Evolutionary conservation across 2,797 vertebrate genomes (phyloP).

Genomic region (Denticeps clupeoides): DNA sequence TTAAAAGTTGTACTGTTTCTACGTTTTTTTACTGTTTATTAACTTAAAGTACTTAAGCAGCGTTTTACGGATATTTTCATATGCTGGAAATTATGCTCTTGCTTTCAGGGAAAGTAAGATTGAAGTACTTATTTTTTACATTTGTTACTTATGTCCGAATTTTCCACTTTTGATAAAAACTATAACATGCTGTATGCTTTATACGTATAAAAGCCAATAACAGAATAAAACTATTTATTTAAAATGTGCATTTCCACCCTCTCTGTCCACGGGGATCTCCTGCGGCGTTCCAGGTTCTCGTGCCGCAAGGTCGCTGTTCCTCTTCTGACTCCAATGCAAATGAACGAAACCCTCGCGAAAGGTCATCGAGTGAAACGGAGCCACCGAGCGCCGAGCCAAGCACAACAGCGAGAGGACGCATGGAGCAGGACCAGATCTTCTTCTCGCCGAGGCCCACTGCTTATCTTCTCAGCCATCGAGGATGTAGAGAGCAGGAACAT

Average conservation of each 20-base stretch:
- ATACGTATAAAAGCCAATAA: slow-evolving; percentile 99
- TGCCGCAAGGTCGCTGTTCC: no score
- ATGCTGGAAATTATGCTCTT: slow-evolving; percentile 90
- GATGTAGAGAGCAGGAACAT: background rate
- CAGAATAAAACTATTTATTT: slow-evolving; percentile 99
- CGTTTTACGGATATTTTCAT: slow-evolving; percentile 98
- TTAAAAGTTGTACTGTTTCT: slow-evolving; percentile 70
- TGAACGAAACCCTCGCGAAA: slow-evolving; percentile 40
- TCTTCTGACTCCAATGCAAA: no score
- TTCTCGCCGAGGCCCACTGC: slow-evolving; percentile 37
- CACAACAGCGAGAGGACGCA: slow-evolving; percentile 43
- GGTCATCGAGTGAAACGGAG: slow-evolving; percentile 43
- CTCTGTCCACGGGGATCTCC: no score
- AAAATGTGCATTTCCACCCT: slow-evolving; percentile 57
- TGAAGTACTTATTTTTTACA: slow-evolving; percentile 93
- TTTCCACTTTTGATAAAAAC: slow-evolving; percentile 99
- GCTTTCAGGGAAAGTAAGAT: slow-evolving; percentile 98
- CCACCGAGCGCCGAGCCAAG: slow-evolving; percentile 36
- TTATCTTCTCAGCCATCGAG: slow-evolving; percentile 46
- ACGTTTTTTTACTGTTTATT: slow-evolving; percentile 81
- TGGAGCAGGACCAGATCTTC: slow-evolving; percentile 42
- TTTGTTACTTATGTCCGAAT: slow-evolving; percentile 99
- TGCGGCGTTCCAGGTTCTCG: no score
- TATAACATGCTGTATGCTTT: slow-evolving; percentile 99
- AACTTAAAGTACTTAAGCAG: slow-evolving; percentile 80